Conservation (phyloP, 2,888 invertebrate species). For the Pherbina coryleti region DNA sequence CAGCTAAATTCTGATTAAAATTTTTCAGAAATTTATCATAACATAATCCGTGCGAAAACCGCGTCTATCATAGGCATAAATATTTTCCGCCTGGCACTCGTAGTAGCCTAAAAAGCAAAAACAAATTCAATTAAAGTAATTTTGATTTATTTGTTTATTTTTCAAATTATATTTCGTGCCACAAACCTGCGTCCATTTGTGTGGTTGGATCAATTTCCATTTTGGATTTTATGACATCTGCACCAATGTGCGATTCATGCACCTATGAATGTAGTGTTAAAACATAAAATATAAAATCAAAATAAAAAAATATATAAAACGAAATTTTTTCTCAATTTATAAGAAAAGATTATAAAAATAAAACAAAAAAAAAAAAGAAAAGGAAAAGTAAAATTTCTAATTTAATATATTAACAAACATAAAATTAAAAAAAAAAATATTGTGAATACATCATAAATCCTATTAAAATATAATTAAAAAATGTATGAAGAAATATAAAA, state of each 20-base stretch:
- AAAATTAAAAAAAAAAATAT: too few species aligned
- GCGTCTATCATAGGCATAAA: constrained; percentile 89
- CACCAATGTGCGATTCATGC: constrained; percentile 87
- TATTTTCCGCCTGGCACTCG: constrained; percentile 93
- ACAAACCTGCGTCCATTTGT: constrained; percentile 90
- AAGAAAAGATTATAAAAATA: too few species aligned
- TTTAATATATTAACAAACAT: too few species aligned
- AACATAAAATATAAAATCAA: too few species aligned
- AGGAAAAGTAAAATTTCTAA: too few species aligned
- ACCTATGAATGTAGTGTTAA: constrained; percentile 72
- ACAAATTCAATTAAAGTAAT: background rate
- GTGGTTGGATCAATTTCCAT: constrained; percentile 95
- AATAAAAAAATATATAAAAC: too few species aligned
- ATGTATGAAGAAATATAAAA: too few species aligned
- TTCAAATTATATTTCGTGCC: background rate
- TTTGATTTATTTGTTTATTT: background rate
- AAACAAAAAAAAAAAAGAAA: too few species aligned
- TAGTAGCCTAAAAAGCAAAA: constrained; percentile 72
- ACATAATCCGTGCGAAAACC: constrained; percentile 89
- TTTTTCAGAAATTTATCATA: constrained; percentile 67
- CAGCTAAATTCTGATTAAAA: too few species aligned
- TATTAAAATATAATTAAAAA: too few species aligned
- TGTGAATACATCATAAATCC: too few species aligned
- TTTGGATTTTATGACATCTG: constrained; percentile 89
- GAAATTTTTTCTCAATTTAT: too few species aligned